Evolutionary conservation across 2,113 vertebrate genomes (phyloP).

Genomic region (Myxocyprinus asiaticus): DNA sequence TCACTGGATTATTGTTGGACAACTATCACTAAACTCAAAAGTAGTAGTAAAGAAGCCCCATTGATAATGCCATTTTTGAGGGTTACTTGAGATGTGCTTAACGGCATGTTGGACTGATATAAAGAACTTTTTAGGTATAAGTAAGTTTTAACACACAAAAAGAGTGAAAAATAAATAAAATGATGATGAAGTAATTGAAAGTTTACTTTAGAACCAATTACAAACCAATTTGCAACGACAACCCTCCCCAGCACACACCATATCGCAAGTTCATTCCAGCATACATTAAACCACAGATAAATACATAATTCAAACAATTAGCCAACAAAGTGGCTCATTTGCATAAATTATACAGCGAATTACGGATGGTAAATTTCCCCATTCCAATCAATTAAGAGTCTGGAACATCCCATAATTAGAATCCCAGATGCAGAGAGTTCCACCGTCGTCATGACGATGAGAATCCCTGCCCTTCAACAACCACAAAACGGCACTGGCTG

Average conservation of each 20-base stretch:
- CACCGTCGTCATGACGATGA: conserved; percentile 30
- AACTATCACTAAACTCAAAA: no score
- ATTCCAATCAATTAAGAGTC: conserved; percentile 79
- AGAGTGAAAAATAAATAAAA: not conserved
- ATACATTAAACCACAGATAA: conserved; percentile 68
- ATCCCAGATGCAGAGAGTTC: conserved; percentile 67
- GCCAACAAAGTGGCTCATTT: conserved; percentile 80
- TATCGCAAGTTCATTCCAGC: conserved; percentile 56
- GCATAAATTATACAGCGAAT: conserved; percentile 82
- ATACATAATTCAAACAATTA: conserved; percentile 79
- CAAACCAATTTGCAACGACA: conserved; percentile 3
- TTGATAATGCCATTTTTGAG: no score
- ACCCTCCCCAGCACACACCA: not conserved
- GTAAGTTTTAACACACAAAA: not conserved
- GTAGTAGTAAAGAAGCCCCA: no score
- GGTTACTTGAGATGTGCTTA: no score
- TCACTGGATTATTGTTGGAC: no score
- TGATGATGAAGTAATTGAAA: not conserved
- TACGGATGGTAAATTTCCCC: conserved; percentile 74
- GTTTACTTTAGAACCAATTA: not conserved
- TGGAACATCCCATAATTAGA: conserved; percentile 76
- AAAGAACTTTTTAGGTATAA: not conserved
- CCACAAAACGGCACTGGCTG: conserved; percentile 25
- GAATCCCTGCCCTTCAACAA: conserved; percentile 33
- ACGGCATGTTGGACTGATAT: not conserved